Percentiles rank a stretch among this genome's conserved stretches.
These are phyloP conservation scores for Aythya baeri DNA, from an alignment of 2,113 vertebrate genomes.

Conservation along the genomic window DNA sequence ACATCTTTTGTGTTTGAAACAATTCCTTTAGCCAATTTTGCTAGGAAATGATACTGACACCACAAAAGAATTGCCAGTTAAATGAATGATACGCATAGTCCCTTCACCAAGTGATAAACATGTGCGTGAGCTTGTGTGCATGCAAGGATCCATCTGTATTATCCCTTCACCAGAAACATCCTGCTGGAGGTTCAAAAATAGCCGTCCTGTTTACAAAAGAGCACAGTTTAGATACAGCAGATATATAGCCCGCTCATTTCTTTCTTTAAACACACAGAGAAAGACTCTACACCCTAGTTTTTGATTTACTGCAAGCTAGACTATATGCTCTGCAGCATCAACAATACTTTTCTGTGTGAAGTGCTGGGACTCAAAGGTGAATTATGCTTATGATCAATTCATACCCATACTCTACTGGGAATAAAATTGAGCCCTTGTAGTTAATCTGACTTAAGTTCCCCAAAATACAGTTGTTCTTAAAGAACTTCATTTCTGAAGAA, in stretches of 20 bases:
- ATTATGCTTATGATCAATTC: slow-evolving; percentile 23
- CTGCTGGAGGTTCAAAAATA: slow-evolving; percentile 37
- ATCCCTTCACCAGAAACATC: slow-evolving; percentile 45
- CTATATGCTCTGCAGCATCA: neutral
- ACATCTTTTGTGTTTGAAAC: slow-evolving; percentile 47
- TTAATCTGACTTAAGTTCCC: neutral
- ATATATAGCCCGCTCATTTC: neutral
- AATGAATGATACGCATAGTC: neutral
- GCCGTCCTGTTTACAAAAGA: slow-evolving; percentile 28
- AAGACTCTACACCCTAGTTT: neutral
- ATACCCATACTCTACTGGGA: neutral
- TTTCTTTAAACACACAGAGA: slow-evolving; percentile 33
- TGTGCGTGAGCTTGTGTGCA: neutral
- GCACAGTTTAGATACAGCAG: slow-evolving; percentile 16
- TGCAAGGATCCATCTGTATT: neutral
- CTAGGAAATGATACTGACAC: slow-evolving; percentile 22
- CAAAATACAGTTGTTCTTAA: slow-evolving; percentile 4
- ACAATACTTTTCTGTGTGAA: neutral
- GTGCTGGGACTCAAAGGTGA: neutral
- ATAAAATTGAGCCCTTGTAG: neutral
- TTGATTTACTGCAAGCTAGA: neutral
- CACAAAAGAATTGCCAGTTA: slow-evolving; percentile 41
- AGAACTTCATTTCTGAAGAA: slow-evolving; percentile 19
- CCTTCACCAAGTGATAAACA: neutral
- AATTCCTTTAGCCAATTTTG: slow-evolving; percentile 55